Base-by-base conservation (phyloP, 1,140 invertebrate species). In the Anastrepha obliqua region DNA sequence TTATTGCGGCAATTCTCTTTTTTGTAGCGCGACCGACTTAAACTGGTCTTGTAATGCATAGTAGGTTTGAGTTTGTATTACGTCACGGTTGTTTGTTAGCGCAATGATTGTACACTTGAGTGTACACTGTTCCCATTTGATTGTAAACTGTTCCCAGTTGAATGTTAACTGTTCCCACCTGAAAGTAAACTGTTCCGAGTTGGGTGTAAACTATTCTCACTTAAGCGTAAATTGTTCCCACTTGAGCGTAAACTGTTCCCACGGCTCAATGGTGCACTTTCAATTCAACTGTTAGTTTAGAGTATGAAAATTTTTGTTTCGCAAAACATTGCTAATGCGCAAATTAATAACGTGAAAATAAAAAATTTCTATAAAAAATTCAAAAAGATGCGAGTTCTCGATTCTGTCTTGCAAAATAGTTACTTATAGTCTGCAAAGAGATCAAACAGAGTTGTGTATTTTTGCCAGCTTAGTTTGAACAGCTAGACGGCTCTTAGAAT, bases 31-130 rank as follows among this genome's bases (percentile, higher is more conserved):
- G 20, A 51, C n/a, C 74, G 74, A 42, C 74, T 81, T 81, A 81
- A 81, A 58, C 74, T 47, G 74, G 74, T 81, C 74, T 81, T 81
- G 74, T 55, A 81, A 55, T 51, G 70, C 11, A 2, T 51, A 29
- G 47, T 55, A 55, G 51, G 6, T 55, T 81, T 81, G 44, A 8
- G 4, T 20, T 67, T 81, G 55, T 42, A 55, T 81, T 47, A 81
- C 47, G 44, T 51, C n/a, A 55, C 7, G 44, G 17, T 81, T 3
- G n/a, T 29, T 81, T 51, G 42, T 7, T 55, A 3, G 2, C 47
- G 74, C 7, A 20, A 29, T 55, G 74, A 55, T 5, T 62, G 3
- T 4, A 62, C 29, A 29, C 29, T 29, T 64, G 1, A 64, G 2
- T 64, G 17, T n/a, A 13, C 2, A 64, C 11, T 64, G 60, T 64